Conservation (phyloP, 92 coral and sea anemone genomes). For the Desmophyllum pertusum region DNA sequence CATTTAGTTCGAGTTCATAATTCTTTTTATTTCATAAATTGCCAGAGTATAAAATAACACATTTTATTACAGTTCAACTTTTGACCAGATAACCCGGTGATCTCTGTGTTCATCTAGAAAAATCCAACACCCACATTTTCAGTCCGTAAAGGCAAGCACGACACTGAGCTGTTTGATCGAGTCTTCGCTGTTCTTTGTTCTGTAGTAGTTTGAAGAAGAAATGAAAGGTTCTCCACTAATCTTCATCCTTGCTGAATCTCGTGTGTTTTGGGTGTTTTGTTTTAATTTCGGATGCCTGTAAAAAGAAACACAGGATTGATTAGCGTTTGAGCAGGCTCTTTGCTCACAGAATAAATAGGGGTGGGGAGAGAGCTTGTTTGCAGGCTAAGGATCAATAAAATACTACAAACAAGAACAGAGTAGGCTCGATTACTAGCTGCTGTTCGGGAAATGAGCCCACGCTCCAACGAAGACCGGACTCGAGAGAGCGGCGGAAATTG, state of each 20-base stretch:
- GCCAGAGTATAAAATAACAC: neutral
- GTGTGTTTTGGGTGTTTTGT: conserved; percentile 56
- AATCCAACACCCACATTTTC: neutral
- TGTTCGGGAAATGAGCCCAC: too few relatives aligned
- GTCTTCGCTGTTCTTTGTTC: neutral
- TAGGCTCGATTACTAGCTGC: too few relatives aligned
- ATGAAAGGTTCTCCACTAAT: neutral
- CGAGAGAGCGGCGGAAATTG: too few relatives aligned
- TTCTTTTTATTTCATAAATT: neutral
- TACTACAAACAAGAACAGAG: too few relatives aligned
- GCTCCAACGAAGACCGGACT: too few relatives aligned
- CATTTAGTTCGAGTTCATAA: neutral
- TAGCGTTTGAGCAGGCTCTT: too few relatives aligned
- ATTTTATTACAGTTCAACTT: neutral
- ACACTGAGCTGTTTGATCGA: neutral
- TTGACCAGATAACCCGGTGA: too few relatives aligned
- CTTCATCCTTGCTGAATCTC: conserved; percentile 35
- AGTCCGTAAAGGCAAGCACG: neutral
- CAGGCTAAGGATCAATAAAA: too few relatives aligned
- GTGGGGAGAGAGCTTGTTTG: too few relatives aligned
- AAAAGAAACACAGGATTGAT: neutral
- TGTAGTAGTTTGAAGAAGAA: neutral
- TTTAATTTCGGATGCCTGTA: conserved; percentile 44
- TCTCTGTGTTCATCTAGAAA: neutral
- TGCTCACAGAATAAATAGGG: too few relatives aligned